Percentiles rank a stretch among this genome's conserved stretches.
Evolutionary conservation across 2,888 invertebrate species (phyloP).

Genomic region (Cheilosia variabilis): DNA sequence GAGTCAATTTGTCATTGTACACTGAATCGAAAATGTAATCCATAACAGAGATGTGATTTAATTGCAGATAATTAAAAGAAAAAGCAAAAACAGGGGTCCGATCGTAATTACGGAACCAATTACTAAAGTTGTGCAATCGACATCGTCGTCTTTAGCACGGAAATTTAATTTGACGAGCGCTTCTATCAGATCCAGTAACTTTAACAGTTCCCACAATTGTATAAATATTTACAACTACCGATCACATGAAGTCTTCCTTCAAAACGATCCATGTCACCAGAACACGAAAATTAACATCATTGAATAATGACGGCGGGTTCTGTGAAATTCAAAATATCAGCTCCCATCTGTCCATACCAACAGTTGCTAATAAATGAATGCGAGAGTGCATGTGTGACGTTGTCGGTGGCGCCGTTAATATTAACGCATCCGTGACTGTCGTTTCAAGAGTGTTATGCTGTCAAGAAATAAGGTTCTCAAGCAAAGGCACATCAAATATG

Average conservation of each 20-base stretch:
- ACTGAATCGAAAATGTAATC: slow-evolving; percentile 2
- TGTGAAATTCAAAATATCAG: background rate
- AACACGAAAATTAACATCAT: slow-evolving; percentile 36
- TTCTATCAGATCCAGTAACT: background rate
- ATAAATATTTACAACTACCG: background rate
- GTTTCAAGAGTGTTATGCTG: slow-evolving; percentile 17
- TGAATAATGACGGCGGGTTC: slow-evolving; percentile 22
- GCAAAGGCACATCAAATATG: background rate
- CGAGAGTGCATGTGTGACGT: background rate
- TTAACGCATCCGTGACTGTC: slow-evolving; percentile 49
- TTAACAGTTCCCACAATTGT: slow-evolving; percentile 7
- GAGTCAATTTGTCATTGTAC: background rate
- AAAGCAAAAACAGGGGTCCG: background rate
- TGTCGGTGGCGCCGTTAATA: slow-evolving; percentile 38
- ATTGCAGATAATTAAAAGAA: slow-evolving; percentile 6
- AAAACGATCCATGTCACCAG: slow-evolving; percentile 1
- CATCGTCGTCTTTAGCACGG: background rate
- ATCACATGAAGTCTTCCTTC: slow-evolving; percentile 6
- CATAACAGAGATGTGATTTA: slow-evolving; percentile 3
- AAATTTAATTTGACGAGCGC: background rate
- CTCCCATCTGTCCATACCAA: background rate
- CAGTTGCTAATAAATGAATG: background rate
- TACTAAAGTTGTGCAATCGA: background rate
- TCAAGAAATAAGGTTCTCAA: background rate
- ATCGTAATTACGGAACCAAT: background rate